Base-by-base conservation (phyloP, 2,113 vertebrate genomes). In the Barbus barbus region DNA sequence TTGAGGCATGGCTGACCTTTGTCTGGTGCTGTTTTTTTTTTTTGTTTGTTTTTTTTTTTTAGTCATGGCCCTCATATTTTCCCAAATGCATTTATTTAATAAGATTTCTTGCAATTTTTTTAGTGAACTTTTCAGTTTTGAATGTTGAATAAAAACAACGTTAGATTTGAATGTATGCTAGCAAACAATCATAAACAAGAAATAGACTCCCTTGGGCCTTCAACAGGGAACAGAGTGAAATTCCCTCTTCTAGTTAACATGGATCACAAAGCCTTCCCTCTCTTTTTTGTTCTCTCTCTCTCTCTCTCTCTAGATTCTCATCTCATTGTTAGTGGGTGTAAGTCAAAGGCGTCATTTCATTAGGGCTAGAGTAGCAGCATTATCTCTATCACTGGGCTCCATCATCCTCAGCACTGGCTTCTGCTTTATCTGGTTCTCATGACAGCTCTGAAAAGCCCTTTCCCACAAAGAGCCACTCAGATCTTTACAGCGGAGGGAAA, bases 201-300 rank as follows among this genome's bases (percentile, higher is more conserved):
- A 60, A 1, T 5, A 1, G 41, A 31, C 24, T 80, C 60, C 60
- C 78, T 11, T 31, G 78, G 26, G 78, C 8, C 75, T 14, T 2
- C 3, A 80, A 65, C 14, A 63, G 60, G 38, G 78, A 80, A 65
- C 24, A 0, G 18, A 65, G 58, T 65, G 20, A 63, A 80, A 65
- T 65, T 56, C 79, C 79, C 63, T 81, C 78, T 51, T 44, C 78
- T 65, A 46, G 58, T 80, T 80, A 65, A 63, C 58, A 65, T 46
- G 60, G 36, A 80, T 65, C 77, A 63, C 77, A 79, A 79, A 44
- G 3, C 56, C 33, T 61, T 14, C 26, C 3, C 75, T 61, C 65
- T n/a, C n/a, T n/a, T n/a, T n/a, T n/a, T n/a, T n/a, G n/a, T 61
- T 14, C 26, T 2, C 75, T 61, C 65, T n/a, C n/a, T n/a, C n/a